Evolutionary conservation across 2,113 vertebrate species (phyloP).

Genomic region (Eira barbara): DNA sequence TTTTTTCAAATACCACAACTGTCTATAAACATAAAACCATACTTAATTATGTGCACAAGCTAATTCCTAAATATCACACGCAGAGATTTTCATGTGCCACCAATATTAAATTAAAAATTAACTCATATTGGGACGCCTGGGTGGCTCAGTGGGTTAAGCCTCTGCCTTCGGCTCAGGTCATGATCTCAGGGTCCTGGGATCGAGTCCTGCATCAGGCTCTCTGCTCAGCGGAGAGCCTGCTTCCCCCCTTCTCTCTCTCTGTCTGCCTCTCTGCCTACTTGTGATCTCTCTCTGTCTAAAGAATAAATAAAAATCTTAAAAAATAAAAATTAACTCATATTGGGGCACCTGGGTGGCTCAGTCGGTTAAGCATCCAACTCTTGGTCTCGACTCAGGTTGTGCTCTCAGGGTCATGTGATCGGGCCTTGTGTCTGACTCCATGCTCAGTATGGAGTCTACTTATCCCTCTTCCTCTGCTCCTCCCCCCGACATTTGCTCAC

Average conservation of each 20-base stretch:
- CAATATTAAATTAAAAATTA: conserved; percentile 36
- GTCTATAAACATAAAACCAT: neutral
- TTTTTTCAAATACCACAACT: neutral
- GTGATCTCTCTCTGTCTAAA: too few species aligned
- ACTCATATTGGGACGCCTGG: neutral
- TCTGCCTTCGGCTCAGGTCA: too few species aligned
- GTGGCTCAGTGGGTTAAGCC: neutral
- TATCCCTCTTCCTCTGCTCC: neutral
- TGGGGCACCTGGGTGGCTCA: neutral
- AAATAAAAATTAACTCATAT: conserved; percentile 26
- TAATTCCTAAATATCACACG: neutral
- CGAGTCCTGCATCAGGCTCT: too few species aligned
- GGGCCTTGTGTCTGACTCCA: neutral
- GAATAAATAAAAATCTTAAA: too few species aligned
- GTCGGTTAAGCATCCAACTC: neutral
- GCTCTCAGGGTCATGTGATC: neutral
- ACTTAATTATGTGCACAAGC: neutral
- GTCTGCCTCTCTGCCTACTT: too few species aligned
- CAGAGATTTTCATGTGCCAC: neutral
- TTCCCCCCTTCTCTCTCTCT: too few species aligned
- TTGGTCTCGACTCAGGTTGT: neutral
- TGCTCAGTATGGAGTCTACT: neutral
- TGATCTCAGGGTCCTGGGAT: too few species aligned
- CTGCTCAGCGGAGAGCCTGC: too few species aligned
- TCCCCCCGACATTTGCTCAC: neutral